These are phyloP conservation scores for Anguilla obscura DNA, from an alignment of 2,797 vertebrate species.

Conservation along the genomic window DNA sequence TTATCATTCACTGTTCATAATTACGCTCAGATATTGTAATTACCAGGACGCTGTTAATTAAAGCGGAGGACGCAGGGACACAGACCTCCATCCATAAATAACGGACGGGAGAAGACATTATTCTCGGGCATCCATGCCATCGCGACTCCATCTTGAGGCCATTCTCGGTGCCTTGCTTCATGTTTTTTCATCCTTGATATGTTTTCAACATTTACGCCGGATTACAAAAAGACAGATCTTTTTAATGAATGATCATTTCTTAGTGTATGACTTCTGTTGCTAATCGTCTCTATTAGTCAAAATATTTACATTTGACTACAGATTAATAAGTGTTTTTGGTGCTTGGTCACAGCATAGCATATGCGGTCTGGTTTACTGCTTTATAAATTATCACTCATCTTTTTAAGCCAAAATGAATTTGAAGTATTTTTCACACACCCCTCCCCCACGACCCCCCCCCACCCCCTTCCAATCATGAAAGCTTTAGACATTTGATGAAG, in stretches of 20 bases:
- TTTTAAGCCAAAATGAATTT: not conserved
- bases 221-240: not conserved
- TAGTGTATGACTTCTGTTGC: not conserved
- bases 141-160: not conserved
- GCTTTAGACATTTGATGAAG: constrained; percentile 11
- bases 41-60: constrained; percentile 53
- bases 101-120: constrained; percentile 26
- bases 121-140: constrained; percentile 30
- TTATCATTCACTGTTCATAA: constrained; percentile 51
- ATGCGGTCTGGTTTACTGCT: not conserved
- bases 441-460: not conserved
- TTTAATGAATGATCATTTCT: not conserved
- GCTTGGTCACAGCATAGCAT: not conserved
- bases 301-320: not conserved
- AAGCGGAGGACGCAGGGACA: constrained; percentile 45
- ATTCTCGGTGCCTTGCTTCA: not conserved
- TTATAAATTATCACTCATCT: not conserved
- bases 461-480: not conserved
- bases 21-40: constrained; percentile 52
- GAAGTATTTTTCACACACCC: not conserved
- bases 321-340: not conserved
- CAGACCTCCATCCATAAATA: constrained; percentile 42
- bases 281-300: not conserved
- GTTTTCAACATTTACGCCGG: not conserved
- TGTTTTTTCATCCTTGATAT: not conserved